Evolutionary conservation across 2,113 vertebrate genomes (phyloP).

Genomic region (Lamprologus tigripictilis): DNA sequence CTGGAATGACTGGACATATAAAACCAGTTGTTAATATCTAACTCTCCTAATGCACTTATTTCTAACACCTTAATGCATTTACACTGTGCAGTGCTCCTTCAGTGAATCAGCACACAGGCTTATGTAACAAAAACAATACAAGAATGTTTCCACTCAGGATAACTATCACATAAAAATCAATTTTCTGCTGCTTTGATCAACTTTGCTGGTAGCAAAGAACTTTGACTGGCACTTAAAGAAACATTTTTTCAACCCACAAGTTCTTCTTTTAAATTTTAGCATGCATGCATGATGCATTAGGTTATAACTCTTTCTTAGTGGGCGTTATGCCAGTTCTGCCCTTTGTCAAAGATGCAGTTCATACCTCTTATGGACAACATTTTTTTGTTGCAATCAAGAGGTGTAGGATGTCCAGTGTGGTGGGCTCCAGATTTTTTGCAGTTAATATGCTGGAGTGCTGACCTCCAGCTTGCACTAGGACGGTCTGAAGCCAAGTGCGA

Average conservation of each 20-base stretch:
- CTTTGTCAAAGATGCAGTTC: background rate
- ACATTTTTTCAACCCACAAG: background rate
- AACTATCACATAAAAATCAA: background rate
- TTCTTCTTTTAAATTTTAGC: background rate
- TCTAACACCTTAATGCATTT: background rate
- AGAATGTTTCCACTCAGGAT: background rate
- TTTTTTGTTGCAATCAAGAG: background rate
- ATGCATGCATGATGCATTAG: background rate
- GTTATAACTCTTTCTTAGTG: background rate
- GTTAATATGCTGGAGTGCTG: background rate
- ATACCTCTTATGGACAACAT: background rate
- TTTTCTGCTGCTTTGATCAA: background rate
- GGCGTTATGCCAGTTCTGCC: background rate
- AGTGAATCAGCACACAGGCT: background rate
- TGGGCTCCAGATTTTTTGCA: background rate
- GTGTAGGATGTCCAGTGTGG: background rate
- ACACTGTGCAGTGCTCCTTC: background rate
- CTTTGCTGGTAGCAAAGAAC: background rate
- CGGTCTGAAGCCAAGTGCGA: background rate
- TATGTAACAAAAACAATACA: background rate
- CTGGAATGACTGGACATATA: background rate
- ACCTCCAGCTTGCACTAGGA: background rate
- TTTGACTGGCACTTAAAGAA: background rate
- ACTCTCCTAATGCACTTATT: background rate
- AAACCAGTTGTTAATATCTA: background rate